These are phyloP conservation scores for Ageneiosus marmoratus DNA, from an alignment of 2,113 vertebrate species.

Conservation along the genomic window DNA sequence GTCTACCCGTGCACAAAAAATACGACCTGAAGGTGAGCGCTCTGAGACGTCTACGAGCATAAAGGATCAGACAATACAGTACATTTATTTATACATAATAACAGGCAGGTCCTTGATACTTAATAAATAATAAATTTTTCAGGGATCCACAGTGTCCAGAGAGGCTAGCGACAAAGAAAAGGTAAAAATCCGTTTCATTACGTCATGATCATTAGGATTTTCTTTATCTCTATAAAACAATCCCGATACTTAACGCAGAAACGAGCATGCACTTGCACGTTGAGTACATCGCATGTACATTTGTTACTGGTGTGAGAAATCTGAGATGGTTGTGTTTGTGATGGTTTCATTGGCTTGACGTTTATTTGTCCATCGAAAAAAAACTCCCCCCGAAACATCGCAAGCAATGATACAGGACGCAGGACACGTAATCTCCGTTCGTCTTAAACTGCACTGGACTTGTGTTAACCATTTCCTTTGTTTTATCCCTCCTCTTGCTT, in stretches of 20 bases:
- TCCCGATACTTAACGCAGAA: background rate
- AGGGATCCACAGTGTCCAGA: conserved; percentile 86
- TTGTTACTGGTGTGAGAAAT: conserved; percentile 13
- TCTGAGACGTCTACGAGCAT: background rate
- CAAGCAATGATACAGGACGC: background rate
- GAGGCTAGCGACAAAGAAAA: conserved; percentile 89
- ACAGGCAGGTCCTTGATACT: background rate
- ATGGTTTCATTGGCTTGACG: conserved; percentile 7
- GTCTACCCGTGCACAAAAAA: conserved; percentile 91
- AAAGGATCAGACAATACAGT: background rate
- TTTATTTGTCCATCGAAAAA: background rate
- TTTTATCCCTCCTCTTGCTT: conserved; percentile 37
- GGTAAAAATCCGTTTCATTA: conserved; percentile 64
- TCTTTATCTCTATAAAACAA: background rate
- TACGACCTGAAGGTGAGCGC: conserved; percentile 90
- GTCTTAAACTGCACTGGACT: background rate
- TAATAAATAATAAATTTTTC: background rate
- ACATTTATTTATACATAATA: background rate
- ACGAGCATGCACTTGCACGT: conserved; percentile 42
- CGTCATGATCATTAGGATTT: background rate
- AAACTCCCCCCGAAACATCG: background rate
- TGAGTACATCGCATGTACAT: conserved; percentile 39
- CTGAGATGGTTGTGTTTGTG: background rate
- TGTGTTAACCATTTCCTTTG: conserved; percentile 35
- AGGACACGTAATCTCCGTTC: background rate